Conservation (phyloP, 2,113 vertebrate species). For the Prochilodus magdalenae region DNA sequence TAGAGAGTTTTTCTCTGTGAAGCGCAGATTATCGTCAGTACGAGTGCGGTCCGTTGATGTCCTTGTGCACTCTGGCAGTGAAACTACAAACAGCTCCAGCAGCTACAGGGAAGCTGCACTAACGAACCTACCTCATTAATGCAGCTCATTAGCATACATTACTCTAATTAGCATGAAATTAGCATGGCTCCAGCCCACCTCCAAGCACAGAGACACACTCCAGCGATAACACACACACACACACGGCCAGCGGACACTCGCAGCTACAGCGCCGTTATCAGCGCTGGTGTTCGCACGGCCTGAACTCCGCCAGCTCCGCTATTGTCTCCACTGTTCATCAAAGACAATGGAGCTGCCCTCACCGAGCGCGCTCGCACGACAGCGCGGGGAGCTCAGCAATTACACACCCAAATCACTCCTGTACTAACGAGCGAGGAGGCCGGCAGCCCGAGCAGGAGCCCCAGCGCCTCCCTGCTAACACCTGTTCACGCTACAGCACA, state of each 20-base stretch:
- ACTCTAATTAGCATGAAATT: conserved; percentile 49
- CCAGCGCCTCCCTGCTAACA: too few species aligned
- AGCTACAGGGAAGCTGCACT: conserved; percentile 12
- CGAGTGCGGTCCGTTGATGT: too few species aligned
- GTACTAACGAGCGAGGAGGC: too few species aligned
- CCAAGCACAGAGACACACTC: conserved; percentile 18
- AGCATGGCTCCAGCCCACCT: conserved; percentile 39
- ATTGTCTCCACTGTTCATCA: conserved; percentile 38
- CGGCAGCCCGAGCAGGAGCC: too few species aligned
- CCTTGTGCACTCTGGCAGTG: too few species aligned
- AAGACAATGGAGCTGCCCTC: conserved; percentile 34
- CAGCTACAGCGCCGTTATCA: conserved; percentile 19
- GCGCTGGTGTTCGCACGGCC: conserved; percentile 20
- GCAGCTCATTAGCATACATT: conserved; percentile 47
- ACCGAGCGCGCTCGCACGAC: not conserved
- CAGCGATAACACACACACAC: conserved; percentile 20
- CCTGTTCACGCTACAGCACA: too few species aligned
- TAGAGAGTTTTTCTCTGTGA: too few species aligned
- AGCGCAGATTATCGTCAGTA: too few species aligned
- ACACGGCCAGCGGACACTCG: not conserved
- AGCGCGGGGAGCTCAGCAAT: conserved; percentile 38
- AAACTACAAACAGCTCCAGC: not conserved
- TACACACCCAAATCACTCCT: conserved; percentile 17
- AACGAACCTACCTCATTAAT: conserved; percentile 45
- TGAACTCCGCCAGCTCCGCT: not conserved